These are phyloP conservation scores for Musca vetustissima DNA, from an alignment of 1,140 invertebrate genomes.

Conservation along the genomic window DNA sequence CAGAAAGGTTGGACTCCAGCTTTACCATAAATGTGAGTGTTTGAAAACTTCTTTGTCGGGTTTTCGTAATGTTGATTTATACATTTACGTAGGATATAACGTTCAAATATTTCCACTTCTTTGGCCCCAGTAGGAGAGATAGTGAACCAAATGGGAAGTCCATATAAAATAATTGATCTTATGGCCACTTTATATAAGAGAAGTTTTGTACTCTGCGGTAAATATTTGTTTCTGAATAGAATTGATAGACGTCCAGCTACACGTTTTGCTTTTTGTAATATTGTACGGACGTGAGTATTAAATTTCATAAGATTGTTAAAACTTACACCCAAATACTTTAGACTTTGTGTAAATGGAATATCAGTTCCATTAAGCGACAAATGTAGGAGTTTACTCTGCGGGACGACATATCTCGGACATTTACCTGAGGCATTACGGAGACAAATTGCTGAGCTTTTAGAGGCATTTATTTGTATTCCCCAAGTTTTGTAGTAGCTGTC, in stretches of 20 bases:
- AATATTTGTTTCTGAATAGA: neutral
- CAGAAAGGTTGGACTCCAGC: no score
- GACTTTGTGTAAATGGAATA: neutral
- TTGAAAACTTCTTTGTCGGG: neutral
- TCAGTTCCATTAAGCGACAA: neutral
- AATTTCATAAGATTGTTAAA: conserved; percentile 1
- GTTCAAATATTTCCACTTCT: neutral
- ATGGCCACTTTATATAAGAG: neutral
- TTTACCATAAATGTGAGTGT: neutral
- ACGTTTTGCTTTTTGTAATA: neutral
- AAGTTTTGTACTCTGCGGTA: neutral
- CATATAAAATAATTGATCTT: neutral
- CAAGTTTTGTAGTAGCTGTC: no score
- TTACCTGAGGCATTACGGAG: neutral
- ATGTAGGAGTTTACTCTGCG: neutral
- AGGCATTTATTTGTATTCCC: no score
- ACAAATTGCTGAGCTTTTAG: neutral
- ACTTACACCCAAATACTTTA: neutral
- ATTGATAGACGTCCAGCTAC: neutral
- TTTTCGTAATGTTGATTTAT: neutral
- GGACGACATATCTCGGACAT: neutral
- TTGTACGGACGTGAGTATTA: neutral
- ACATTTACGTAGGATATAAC: neutral
- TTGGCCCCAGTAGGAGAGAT: neutral
- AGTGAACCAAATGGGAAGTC: neutral